Evolutionary conservation across 2,113 vertebrate species (phyloP).

Genomic region (Brachirus orientalis): DNA sequence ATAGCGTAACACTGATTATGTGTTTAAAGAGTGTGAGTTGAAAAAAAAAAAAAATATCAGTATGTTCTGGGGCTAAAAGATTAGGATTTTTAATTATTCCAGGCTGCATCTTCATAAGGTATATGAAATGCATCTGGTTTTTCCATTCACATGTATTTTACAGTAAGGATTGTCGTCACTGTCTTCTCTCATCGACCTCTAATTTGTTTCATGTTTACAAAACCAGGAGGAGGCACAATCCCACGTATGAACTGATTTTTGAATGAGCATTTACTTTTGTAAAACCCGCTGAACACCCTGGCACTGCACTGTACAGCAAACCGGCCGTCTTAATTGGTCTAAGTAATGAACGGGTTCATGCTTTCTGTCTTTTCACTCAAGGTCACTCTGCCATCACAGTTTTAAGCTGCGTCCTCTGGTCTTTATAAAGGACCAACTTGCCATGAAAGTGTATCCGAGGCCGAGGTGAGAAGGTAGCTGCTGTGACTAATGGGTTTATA

Average conservation of each 20-base stretch:
- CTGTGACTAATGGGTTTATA: constrained; percentile 83
- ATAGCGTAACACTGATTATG: background rate
- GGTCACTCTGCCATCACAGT: constrained; percentile 66
- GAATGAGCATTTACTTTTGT: constrained; percentile 82
- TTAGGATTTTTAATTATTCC: constrained; percentile 29
- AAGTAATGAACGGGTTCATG: constrained; percentile 74
- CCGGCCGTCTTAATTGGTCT: constrained; percentile 80
- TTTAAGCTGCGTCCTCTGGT: constrained; percentile 59
- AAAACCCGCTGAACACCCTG: constrained; percentile 72
- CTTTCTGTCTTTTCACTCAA: constrained; percentile 72
- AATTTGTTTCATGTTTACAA: constrained; percentile 63
- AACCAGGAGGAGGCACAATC: constrained; percentile 59
- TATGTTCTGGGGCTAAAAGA: background rate
- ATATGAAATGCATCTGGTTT: constrained; percentile 29
- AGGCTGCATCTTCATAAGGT: constrained; percentile 5
- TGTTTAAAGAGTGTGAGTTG: background rate
- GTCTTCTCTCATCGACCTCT: constrained; percentile 62
- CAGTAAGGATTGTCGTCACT: constrained; percentile 43
- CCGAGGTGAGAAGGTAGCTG: constrained; percentile 79
- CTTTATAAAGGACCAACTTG: constrained; percentile 71
- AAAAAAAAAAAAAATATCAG: too few species aligned
- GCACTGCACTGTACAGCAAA: constrained; percentile 46
- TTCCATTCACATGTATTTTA: constrained; percentile 54
- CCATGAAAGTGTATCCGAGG: constrained; percentile 81
- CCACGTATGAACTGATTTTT: constrained; percentile 77